A percentile compares a stretch with the other conserved stretches of the same genome.
These are phyloP conservation scores for Calyptomena viridis DNA, from an alignment of 2,113 vertebrate species.

Conservation along the genomic window DNA sequence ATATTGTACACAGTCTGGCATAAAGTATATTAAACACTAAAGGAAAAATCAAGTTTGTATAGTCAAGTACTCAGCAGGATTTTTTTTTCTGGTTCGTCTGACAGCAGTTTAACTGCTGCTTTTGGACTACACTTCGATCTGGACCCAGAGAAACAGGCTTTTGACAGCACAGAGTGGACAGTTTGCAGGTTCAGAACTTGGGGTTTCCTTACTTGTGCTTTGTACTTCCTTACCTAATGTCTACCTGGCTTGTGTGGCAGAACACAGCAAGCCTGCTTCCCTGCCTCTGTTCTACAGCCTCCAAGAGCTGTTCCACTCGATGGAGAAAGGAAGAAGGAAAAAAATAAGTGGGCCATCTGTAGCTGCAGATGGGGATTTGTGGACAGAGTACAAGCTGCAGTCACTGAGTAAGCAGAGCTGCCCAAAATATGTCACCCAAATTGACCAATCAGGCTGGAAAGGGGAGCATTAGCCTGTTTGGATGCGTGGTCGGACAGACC, in stretches of 20 bases:
- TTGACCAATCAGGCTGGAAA: conserved; percentile 70
- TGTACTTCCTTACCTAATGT: too few relatives aligned
- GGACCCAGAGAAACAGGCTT: not conserved
- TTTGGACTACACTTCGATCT: not conserved
- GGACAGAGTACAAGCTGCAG: conserved; percentile 70
- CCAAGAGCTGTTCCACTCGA: conserved; percentile 50
- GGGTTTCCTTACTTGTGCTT: not conserved
- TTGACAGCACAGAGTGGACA: not conserved
- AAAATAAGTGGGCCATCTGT: conserved; percentile 68
- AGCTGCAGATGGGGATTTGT: conserved; percentile 79
- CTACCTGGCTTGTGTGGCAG: conserved; percentile 33
- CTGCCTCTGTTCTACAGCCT: conserved; percentile 16
- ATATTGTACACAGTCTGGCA: not conserved
- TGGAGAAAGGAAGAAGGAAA: not conserved
- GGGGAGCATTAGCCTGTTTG: conserved; percentile 28
- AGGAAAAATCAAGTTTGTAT: not conserved
- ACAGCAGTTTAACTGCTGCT: not conserved
- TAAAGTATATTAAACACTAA: not conserved
- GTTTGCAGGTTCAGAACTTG: not conserved
- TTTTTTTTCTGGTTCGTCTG: not conserved
- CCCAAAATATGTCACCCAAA: conserved; percentile 77
- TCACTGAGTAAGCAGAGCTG: conserved; percentile 68
- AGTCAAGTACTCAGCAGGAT: not conserved
- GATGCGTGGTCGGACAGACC: not conserved
- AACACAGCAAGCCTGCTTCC: not conserved